Conservation (phyloP, 2,113 vertebrate genomes). For the Andinoacara biseriatus region DNA sequence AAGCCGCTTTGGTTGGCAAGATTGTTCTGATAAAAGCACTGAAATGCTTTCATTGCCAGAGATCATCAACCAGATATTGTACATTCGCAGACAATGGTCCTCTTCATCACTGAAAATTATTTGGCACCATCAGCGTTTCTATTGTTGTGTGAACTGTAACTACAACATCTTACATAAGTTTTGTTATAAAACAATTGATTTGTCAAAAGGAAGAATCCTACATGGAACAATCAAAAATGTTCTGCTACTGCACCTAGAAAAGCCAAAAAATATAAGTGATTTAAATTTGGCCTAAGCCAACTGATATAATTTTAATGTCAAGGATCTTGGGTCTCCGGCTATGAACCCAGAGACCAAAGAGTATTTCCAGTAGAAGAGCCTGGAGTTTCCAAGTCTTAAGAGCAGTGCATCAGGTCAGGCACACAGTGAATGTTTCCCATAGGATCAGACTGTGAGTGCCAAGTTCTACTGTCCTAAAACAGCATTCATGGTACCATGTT, state of each 20-base stretch:
- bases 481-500: background rate
- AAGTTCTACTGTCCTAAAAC: background rate
- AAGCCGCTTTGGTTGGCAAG: constrained; percentile 1
- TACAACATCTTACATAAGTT: background rate
- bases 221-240: background rate
- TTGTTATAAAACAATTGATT: background rate
- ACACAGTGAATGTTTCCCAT: background rate
- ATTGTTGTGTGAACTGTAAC: background rate
- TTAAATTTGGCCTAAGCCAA: background rate
- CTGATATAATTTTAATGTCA: background rate
- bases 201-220: constrained; percentile 2
- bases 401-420: background rate
- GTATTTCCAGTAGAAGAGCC: background rate
- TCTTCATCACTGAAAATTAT: constrained; percentile 11
- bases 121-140: background rate
- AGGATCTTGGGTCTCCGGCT: background rate
- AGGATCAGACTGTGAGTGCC: background rate
- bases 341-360: background rate
- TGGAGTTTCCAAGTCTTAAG: background rate
- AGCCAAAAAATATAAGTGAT: background rate
- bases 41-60: background rate
- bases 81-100: constrained; percentile 1
- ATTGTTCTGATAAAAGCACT: constrained; percentile 1
- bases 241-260: background rate
- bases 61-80: background rate